Percentiles rank a stretch among this genome's conserved stretches.
Conservation (phyloP, 2,797 vertebrate genomes). For the Acanthis flammea region DNA sequence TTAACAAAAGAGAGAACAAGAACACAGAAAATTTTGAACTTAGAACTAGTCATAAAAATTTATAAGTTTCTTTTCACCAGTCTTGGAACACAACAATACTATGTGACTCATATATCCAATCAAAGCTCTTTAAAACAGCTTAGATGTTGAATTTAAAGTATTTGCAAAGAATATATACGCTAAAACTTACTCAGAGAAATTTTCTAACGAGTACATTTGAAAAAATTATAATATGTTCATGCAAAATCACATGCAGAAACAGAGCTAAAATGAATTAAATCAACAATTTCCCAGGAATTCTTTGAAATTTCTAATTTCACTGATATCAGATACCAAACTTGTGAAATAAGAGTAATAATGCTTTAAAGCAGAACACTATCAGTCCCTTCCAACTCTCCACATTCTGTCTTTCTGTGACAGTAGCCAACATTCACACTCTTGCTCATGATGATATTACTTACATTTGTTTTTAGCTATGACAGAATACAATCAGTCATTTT, state of each 20-base stretch:
- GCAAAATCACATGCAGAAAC: constrained; percentile 22
- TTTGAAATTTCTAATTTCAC: background rate
- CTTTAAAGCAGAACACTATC: background rate
- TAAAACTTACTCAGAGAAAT: constrained; percentile 22
- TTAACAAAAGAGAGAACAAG: background rate
- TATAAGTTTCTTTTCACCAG: background rate
- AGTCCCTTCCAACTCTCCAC: background rate
- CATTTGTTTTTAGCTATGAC: background rate
- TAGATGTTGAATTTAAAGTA: constrained; percentile 34
- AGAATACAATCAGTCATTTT: constrained; percentile 24
- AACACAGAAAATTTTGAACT: background rate
- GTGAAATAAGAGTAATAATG: background rate
- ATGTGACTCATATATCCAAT: constrained; percentile 16
- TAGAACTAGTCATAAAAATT: background rate
- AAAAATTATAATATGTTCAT: background rate
- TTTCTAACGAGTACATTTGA: constrained; percentile 1
- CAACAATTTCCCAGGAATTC: background rate
- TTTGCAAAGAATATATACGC: background rate
- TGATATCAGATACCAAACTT: background rate
- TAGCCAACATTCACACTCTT: background rate
- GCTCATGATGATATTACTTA: background rate
- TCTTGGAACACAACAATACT: background rate
- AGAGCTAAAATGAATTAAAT: constrained; percentile 7
- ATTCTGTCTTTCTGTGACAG: background rate
- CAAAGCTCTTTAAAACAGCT: constrained; percentile 23